phyloP scores from a whole-genome alignment of 30 jellyfish, hydroid and myxozoan species.

The Pelagia noctiluca region DNA sequence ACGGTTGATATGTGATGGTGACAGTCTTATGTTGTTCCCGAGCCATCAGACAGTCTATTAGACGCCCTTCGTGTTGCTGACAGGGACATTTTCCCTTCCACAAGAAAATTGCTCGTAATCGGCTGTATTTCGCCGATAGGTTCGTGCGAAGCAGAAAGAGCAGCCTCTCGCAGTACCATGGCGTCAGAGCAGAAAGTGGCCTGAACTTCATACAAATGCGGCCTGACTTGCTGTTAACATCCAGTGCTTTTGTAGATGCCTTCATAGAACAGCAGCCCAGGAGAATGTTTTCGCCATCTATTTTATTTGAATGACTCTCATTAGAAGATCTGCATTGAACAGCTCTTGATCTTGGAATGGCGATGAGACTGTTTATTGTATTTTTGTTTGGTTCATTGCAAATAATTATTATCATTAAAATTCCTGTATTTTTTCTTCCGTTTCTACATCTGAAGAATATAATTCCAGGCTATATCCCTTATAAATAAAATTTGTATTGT shows the following conservation, averaged over 20 bases:
- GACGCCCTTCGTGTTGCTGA: slow-evolving; percentile 65
- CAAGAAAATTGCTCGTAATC: slow-evolving; percentile 31
- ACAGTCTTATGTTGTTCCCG: slow-evolving; percentile 56
- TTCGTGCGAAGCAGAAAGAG: no score
- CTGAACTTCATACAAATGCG: slow-evolving; percentile 56
- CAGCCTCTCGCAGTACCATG: slow-evolving; percentile 64
- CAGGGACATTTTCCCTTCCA: slow-evolving; percentile 32
- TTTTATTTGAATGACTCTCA: neutral
- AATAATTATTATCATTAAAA: neutral
- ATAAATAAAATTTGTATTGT: no score
- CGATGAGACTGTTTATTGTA: slow-evolving; percentile 16
- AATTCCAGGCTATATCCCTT: no score
- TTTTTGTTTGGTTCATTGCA: neutral
- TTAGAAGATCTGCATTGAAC: neutral
- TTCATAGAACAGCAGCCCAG: slow-evolving; percentile 73
- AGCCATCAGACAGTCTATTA: slow-evolving; percentile 51
- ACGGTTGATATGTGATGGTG: slow-evolving; percentile 59
- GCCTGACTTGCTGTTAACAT: slow-evolving; percentile 35
- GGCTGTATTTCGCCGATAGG: no score
- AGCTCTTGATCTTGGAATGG: slow-evolving; percentile 17
- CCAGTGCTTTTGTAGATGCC: slow-evolving; percentile 53
- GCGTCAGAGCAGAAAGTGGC: slow-evolving; percentile 58
- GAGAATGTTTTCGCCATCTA: slow-evolving; percentile 28
- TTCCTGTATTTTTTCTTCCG: neutral
- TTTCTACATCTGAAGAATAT: slow-evolving; percentile 18